These are phyloP conservation scores for Agrotis segetum DNA, from an alignment of 2,888 invertebrate genomes.

Conservation along the genomic window DNA sequence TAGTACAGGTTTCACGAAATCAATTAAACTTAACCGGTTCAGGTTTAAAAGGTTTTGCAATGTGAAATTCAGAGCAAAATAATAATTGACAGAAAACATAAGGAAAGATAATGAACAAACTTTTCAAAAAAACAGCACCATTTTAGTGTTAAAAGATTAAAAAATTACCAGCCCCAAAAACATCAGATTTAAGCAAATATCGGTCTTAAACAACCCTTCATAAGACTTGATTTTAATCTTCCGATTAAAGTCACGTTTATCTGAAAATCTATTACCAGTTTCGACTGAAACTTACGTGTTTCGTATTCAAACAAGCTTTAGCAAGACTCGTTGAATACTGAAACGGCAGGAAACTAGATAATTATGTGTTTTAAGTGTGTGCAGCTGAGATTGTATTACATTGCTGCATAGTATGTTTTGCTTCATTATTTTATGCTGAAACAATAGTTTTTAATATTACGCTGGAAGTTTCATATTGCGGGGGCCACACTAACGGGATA, in stretches of 20 bases:
- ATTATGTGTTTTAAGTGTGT: not conserved
- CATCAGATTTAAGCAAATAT: not conserved
- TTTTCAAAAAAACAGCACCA: not conserved
- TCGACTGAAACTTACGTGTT: not conserved
- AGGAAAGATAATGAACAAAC: not conserved
- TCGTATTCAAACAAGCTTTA: not conserved
- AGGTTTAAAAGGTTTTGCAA: not conserved
- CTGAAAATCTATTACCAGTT: conserved; percentile 19
- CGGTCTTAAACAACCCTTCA: not conserved
- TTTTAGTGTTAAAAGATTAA: too few relatives aligned
- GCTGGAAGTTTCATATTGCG: too few relatives aligned
- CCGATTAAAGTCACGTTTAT: not conserved
- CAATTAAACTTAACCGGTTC: not conserved
- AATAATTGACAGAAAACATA: not conserved
- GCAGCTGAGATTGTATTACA: not conserved
- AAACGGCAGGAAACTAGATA: not conserved
- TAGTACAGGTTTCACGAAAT: not conserved
- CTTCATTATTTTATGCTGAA: too few relatives aligned
- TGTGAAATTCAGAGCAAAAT: not conserved
- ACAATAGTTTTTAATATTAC: too few relatives aligned
- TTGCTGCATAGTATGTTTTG: not conserved
- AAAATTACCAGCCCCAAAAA: not conserved
- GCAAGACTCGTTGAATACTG: not conserved
- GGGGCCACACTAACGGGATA: too few relatives aligned
- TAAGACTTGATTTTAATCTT: not conserved